Conservation (phyloP, 2,113 vertebrate genomes). For the Ornithorhynchus anatinus region DNA sequence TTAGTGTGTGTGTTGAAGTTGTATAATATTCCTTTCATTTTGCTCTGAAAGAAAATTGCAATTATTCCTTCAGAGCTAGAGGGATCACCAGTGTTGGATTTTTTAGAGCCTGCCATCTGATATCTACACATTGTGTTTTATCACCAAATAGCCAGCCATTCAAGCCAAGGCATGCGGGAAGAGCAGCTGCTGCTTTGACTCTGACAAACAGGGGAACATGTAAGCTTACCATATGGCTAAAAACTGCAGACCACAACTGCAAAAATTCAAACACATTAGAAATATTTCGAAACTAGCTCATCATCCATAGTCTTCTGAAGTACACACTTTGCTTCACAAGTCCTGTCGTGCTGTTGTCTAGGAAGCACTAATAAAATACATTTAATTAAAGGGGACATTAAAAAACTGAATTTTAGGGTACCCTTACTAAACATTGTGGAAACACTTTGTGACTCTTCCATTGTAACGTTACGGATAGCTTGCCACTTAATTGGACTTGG, state of each 20-base stretch:
- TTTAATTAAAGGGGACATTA: too few species aligned
- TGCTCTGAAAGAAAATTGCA: neutral
- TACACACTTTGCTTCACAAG: too few species aligned
- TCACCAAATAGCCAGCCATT: conserved; percentile 50
- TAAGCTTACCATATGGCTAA: conserved; percentile 18
- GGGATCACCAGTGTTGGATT: neutral
- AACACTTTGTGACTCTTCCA: neutral
- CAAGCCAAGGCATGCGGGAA: conserved; percentile 45
- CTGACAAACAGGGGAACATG: neutral
- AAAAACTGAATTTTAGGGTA: too few species aligned
- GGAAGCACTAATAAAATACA: too few species aligned
- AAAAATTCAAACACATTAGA: neutral
- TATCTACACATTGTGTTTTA: conserved; percentile 19
- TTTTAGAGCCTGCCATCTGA: conserved; percentile 33
- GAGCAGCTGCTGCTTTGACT: conserved; percentile 50
- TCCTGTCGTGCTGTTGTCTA: too few species aligned
- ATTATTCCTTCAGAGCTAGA: neutral
- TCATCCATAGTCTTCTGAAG: too few species aligned
- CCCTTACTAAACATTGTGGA: too few species aligned
- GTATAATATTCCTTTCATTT: neutral
- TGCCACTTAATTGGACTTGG: neutral
- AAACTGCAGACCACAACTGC: neutral
- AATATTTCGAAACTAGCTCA: too few species aligned
- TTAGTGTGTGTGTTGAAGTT: too few species aligned
- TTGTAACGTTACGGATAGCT: neutral